phyloP scores from a whole-genome alignment of 2,888 invertebrate species.

The Morpho deidamia region DNA sequence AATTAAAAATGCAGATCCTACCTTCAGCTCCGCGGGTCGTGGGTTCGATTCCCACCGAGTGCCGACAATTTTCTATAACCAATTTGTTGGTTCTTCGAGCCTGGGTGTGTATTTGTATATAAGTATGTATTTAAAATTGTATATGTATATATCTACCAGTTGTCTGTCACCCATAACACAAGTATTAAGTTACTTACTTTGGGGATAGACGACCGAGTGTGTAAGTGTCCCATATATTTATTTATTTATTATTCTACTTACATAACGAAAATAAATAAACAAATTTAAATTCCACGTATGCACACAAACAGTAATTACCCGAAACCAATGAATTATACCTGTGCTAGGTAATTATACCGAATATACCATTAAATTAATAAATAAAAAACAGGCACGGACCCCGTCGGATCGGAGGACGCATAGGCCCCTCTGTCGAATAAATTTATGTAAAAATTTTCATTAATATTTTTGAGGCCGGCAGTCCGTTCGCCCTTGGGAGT shows the following conservation, averaged over 20 bases:
- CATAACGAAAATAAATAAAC: constrained; percentile 1
- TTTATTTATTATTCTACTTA: background rate
- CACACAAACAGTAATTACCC: constrained; percentile 58
- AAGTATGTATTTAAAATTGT: no score
- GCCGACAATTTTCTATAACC: no score
- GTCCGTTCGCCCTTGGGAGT: constrained; percentile 74
- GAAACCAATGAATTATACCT: constrained; percentile 74
- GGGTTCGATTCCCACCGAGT: no score
- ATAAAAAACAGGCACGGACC: constrained; percentile 72
- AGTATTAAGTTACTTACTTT: no score
- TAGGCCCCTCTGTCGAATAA: constrained; percentile 75
- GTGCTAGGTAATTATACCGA: constrained; percentile 76
- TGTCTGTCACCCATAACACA: no score
- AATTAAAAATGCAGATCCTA: no score
- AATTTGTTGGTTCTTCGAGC: no score
- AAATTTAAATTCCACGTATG: constrained; percentile 37
- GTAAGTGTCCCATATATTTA: no score
- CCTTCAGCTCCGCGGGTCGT: no score
- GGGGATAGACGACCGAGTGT: no score
- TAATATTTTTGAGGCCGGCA: constrained; percentile 77
- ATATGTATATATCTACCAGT: no score
- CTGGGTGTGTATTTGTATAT: no score
- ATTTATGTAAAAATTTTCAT: constrained; percentile 79
- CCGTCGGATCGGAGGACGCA: constrained; percentile 60
- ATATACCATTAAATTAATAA: constrained; percentile 79